Percentiles rank a stretch among this genome's conserved stretches.
Conservation (phyloP, 2,797 vertebrate species). For the Parambassis ranga region DNA sequence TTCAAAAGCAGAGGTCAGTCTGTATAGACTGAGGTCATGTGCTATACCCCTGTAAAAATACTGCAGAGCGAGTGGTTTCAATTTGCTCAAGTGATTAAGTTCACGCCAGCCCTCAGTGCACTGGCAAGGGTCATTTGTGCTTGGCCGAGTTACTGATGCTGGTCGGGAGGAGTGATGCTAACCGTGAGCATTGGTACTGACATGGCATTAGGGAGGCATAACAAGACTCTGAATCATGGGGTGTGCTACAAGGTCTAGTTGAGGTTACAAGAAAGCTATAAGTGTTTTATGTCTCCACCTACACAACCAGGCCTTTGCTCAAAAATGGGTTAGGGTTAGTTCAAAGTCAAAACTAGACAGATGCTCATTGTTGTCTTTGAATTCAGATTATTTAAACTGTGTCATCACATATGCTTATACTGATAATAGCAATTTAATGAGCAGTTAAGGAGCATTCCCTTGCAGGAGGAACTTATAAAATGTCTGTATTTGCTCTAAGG, state of each 20-base stretch:
- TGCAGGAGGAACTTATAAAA: constrained; percentile 55
- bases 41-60: constrained; percentile 84
- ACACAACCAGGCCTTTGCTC: constrained; percentile 63
- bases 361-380: constrained; percentile 75
- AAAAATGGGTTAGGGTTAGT: too few relatives aligned
- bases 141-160: constrained; percentile 74
- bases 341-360: constrained; percentile 69
- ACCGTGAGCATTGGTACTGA: constrained; percentile 76
- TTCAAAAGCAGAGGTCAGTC: constrained; percentile 78
- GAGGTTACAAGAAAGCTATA: constrained; percentile 75
- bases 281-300: constrained; percentile 68
- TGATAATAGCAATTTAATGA: constrained; percentile 47
- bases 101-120: constrained; percentile 85
- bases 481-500: constrained; percentile 57
- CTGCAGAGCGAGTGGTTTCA: constrained; percentile 90
- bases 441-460: constrained; percentile 34
- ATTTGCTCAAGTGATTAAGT: constrained; percentile 95
- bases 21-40: constrained; percentile 72
- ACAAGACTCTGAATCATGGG: constrained; percentile 69
- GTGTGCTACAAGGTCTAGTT: constrained; percentile 78
- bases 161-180: constrained; percentile 68
- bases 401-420: constrained; percentile 12
- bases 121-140: constrained; percentile 89
- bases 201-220: constrained; percentile 72
- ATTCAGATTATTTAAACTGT: constrained; percentile 62